Evolutionary conservation across 2,113 vertebrate species (phyloP).

Genomic region (Chamaetylas fuelleborni): DNA sequence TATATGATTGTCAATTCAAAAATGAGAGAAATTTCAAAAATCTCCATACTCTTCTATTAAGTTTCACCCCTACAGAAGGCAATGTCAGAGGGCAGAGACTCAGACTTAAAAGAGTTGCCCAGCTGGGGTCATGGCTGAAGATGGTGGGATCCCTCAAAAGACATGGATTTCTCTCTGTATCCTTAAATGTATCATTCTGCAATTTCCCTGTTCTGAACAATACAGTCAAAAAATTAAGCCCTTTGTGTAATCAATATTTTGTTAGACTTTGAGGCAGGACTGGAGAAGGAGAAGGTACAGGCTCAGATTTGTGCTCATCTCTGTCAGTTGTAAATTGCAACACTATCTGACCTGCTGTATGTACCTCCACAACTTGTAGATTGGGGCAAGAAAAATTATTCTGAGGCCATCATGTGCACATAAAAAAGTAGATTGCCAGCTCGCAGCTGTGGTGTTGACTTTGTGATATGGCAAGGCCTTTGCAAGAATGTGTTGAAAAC

Average conservation of each 20-base stretch:
- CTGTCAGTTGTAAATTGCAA: background rate
- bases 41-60: background rate
- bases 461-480: background rate
- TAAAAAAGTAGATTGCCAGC: background rate
- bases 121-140: background rate
- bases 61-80: background rate
- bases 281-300: background rate
- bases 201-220: background rate
- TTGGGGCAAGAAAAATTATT: rapidly evolving
- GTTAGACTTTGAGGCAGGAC: background rate
- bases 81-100: background rate
- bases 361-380: background rate
- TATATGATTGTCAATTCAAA: background rate
- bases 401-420: background rate
- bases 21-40: background rate
- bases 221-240: background rate
- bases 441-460: background rate
- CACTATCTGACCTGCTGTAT: background rate
- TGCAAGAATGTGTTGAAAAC: background rate
- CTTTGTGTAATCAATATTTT: background rate
- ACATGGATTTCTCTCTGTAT: background rate
- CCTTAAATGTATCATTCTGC: background rate
- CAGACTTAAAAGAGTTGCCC: background rate
- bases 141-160: background rate
- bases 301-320: background rate